Percentiles rank a stretch among this genome's conserved stretches.
phyloP scores from a whole-genome alignment of 2,797 vertebrate species.

The Premnoplex brunnescens region DNA sequence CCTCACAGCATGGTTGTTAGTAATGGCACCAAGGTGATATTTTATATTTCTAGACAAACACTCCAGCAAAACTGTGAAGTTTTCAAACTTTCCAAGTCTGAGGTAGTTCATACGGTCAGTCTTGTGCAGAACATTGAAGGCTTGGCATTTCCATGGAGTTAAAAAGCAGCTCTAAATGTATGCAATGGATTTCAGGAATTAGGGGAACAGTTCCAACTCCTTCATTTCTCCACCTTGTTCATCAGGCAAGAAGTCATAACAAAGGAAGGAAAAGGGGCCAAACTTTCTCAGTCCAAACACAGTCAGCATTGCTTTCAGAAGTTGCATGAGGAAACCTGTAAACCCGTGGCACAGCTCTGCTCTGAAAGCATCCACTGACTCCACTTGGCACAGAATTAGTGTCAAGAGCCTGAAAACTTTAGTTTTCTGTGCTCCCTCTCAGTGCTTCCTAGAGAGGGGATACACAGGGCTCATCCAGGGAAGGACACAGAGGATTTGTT shows the following conservation, averaged over 20 bases:
- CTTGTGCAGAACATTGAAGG: not conserved
- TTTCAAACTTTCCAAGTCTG: not conserved
- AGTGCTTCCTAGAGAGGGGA: not conserved
- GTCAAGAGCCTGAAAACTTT: not conserved
- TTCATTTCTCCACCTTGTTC: not conserved
- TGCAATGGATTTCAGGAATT: not conserved
- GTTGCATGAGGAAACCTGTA: not conserved
- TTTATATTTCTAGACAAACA: not conserved
- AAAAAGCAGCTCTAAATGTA: not conserved
- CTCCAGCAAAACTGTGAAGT: not conserved
- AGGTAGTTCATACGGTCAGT: not conserved
- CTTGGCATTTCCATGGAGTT: not conserved
- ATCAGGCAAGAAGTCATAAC: not conserved
- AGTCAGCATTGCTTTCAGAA: not conserved
- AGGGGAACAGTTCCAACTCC: not conserved
- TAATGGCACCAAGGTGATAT: not conserved
- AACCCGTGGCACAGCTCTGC: not conserved
- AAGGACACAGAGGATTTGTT: not conserved
- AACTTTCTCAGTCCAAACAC: not conserved
- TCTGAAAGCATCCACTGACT: not conserved
- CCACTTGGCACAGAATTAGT: not conserved
- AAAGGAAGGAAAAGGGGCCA: not conserved
- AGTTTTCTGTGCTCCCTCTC: not conserved
- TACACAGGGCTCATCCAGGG: not conserved
- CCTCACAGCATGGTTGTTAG: not conserved